phyloP scores from a whole-genome alignment of 2,797 vertebrate species.

The Mionectes olivaceus region DNA sequence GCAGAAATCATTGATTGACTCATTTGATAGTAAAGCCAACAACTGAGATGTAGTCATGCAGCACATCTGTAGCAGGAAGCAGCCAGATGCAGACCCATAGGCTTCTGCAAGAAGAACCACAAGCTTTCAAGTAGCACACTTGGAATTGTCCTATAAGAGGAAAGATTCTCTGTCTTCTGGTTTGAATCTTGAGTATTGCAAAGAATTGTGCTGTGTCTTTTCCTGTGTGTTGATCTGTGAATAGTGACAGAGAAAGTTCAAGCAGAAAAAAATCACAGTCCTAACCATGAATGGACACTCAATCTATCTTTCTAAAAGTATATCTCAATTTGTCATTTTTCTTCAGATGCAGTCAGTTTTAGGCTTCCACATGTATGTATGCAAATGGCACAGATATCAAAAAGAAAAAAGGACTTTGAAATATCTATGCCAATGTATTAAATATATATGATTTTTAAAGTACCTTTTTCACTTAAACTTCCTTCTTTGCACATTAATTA shows the following conservation, averaged over 20 bases:
- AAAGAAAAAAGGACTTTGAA: slow-evolving; percentile 42
- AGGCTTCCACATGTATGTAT: background rate
- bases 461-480: slow-evolving; percentile 43
- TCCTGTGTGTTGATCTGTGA: background rate
- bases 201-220: background rate
- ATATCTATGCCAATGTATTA: slow-evolving; percentile 43
- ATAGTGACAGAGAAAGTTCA: background rate
- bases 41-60: background rate
- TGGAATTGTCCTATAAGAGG: background rate
- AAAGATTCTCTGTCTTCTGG: background rate
- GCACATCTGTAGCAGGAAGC: background rate
- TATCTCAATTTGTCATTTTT: background rate
- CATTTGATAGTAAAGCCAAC: background rate
- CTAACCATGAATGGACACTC: background rate
- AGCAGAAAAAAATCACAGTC: background rate
- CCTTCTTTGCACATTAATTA: slow-evolving; percentile 48
- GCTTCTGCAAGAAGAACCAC: background rate
- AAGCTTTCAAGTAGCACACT: background rate
- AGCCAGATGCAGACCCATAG: background rate
- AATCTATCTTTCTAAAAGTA: background rate
- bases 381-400: slow-evolving; percentile 47
- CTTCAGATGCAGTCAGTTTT: background rate
- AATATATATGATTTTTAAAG: slow-evolving; percentile 61
- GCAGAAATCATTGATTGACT: background rate
- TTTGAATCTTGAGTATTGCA: background rate